Evolutionary conservation across 1,140 invertebrate species (phyloP).

Genomic region (Cyphomyrmex costatus): DNA sequence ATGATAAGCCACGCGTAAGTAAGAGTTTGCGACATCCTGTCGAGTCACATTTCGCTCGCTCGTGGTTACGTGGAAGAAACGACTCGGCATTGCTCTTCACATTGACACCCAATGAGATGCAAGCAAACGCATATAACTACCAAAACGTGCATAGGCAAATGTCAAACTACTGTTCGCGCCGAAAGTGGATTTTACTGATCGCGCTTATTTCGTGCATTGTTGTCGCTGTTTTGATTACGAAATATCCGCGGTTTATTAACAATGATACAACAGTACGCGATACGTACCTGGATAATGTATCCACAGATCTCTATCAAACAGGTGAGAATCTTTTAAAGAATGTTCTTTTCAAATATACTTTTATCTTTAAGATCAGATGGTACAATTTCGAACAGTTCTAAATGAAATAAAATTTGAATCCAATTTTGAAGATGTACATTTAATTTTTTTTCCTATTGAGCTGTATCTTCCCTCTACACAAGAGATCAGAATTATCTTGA

Average conservation of each 20-base stretch:
- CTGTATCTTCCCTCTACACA: too few species aligned
- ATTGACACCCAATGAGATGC: not conserved
- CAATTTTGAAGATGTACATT: too few species aligned
- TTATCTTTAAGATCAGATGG: not conserved
- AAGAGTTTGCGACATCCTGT: not conserved
- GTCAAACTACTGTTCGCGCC: not conserved
- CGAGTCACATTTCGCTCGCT: not conserved
- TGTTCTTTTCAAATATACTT: not conserved
- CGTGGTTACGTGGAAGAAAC: not conserved
- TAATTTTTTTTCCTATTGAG: too few species aligned
- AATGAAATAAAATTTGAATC: too few species aligned
- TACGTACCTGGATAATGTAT: slow-evolving; percentile 29
- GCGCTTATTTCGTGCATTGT: not conserved
- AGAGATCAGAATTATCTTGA: too few species aligned
- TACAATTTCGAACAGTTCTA: too few species aligned
- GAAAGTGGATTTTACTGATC: slow-evolving; percentile 16
- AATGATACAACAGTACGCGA: not conserved
- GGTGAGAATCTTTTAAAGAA: slow-evolving; percentile 24
- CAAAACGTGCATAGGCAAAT: not conserved
- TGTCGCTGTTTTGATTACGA: not conserved
- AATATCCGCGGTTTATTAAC: not conserved
- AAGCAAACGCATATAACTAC: not conserved
- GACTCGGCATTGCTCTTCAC: not conserved
- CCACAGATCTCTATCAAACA: not conserved
- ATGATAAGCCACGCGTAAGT: not conserved